Evolutionary conservation across 2,888 invertebrate species (phyloP), one percentile per base, ranked within the genome.

Genomic region (Quadroppia sp.): DNA sequence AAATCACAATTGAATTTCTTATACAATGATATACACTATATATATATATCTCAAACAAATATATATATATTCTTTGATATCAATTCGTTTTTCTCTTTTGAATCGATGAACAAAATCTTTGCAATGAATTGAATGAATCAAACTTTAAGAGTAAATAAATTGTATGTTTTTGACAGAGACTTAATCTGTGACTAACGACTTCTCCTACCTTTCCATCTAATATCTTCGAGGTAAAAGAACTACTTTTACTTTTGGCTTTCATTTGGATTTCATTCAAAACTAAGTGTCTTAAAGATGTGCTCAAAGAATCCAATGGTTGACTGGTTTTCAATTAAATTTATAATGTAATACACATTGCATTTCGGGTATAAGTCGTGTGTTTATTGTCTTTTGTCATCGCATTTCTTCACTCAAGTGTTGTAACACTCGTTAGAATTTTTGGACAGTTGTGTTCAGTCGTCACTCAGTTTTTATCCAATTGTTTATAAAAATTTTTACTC

Each of bases 261-360:
- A 53, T 53, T 53, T 9, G 23, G 13, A 3, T 53, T 28, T 25
- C 45, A 45, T 45, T 45, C 2, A 45, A 17, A 15, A 45, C 2
- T 25, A 53, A 53, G 7, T 9, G 3, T 23, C 28, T 28, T 53
- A 53, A 53, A 53, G 53, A 53, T 20, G 23, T 53, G 53, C 53
- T 53, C 53, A 17, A 28, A 20, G 23, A 59, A 25, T 59, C n/a
- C 17, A 30, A 59, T 32, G 59, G 59, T 59, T 59, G 15, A 32
- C 59, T 59, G 30, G 23, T 20, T 59, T 59, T 59, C 59, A 59
- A 59, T 59, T 59, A 59, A 32, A 59, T 30, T 59, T 59, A 59
- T 30, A 59, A 59, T 59, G 59, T 32, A 59, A 28, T 53, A 20
- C 53, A 45, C 45, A 11, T 17, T 45, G 45, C 11, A 45, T 45